phyloP scores from a whole-genome alignment of 2,888 invertebrate species.

The Nemurella pictetii region DNA sequence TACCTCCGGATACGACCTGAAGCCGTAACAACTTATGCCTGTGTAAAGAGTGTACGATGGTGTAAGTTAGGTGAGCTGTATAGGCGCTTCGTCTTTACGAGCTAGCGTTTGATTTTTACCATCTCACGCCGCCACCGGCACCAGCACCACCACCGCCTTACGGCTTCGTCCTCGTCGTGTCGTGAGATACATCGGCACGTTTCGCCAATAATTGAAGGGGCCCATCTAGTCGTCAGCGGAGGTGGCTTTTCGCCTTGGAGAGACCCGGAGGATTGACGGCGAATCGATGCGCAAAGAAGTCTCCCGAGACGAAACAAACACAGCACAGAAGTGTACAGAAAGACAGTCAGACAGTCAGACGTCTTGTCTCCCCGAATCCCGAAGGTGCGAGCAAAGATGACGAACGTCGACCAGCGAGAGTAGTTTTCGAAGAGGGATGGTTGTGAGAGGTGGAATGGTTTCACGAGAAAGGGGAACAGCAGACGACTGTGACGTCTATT shows the following conservation, averaged over 20 bases:
- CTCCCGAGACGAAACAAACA: neutral
- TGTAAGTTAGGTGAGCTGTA: neutral
- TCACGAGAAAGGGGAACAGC: neutral
- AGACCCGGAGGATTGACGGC: neutral
- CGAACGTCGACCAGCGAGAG: neutral
- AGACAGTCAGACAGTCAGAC: too few relatives aligned
- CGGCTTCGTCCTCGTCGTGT: too few relatives aligned
- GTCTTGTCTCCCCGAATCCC: neutral
- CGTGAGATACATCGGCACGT: neutral
- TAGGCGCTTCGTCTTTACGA: neutral
- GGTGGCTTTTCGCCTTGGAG: neutral
- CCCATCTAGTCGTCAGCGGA: neutral
- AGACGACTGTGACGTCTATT: neutral
- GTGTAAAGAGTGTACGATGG: neutral
- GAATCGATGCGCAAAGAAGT: neutral
- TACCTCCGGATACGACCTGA: too few relatives aligned
- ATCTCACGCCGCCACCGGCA: neutral
- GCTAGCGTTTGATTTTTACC: neutral
- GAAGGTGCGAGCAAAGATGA: neutral
- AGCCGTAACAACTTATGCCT: too few relatives aligned
- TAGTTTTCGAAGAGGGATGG: neutral
- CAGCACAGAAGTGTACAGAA: neutral
- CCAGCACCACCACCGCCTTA: neutral
- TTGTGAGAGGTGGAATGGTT: neutral
- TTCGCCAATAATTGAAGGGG: neutral